Percentiles rank a stretch among this genome's conserved stretches.
Conservation (phyloP, 2,113 vertebrate species). For the Nothocercus nigrocapillus region DNA sequence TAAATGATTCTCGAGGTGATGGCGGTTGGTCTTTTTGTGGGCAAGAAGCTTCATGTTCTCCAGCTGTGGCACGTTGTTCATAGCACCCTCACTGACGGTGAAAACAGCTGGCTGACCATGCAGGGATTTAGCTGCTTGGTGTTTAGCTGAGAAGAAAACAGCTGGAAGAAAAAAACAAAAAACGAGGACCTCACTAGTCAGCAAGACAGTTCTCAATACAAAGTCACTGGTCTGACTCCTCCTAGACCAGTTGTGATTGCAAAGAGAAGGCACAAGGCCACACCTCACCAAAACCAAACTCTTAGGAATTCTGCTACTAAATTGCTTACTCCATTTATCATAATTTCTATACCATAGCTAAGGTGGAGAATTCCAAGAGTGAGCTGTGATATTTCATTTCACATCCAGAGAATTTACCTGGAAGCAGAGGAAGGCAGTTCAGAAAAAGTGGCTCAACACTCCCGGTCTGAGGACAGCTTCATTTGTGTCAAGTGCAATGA, state of each 20-base stretch:
- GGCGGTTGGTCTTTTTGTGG: neutral
- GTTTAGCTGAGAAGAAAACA: neutral
- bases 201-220: neutral
- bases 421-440: neutral
- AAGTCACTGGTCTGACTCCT: neutral
- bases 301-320: slow-evolving; percentile 44
- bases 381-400: slow-evolving; percentile 54
- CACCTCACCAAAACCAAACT: neutral
- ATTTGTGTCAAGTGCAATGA: neutral
- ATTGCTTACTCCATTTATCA: slow-evolving; percentile 36
- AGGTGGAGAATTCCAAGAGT: slow-evolving; percentile 38
- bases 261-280: neutral
- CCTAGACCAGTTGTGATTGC: neutral
- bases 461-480: slow-evolving; percentile 14
- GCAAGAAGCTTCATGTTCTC: neutral
- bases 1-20: neutral
- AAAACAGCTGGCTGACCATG: neutral
- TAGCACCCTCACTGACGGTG: neutral
- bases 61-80: neutral
- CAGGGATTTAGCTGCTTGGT: neutral
- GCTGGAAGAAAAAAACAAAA: neutral
- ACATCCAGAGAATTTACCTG: neutral
- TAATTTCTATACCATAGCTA: slow-evolving; percentile 42
- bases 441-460: slow-evolving; percentile 2
- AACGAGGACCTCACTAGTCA: neutral